Evolutionary conservation across 2,888 invertebrate species (phyloP).

Genomic region (Entomobrya proxima): DNA sequence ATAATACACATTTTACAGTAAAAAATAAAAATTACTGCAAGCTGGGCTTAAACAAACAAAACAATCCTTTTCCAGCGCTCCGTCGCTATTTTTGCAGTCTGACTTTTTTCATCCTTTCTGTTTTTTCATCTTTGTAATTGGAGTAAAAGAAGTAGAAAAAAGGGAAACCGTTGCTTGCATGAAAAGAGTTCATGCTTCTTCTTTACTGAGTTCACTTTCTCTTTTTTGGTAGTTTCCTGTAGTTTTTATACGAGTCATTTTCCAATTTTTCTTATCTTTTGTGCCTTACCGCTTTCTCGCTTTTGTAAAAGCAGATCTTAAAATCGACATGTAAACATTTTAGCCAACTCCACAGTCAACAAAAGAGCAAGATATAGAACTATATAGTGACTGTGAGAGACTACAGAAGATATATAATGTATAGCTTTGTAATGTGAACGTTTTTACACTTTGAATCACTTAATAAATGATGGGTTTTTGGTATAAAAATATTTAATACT

Average conservation of each 20-base stretch:
- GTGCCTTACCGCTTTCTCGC: background rate
- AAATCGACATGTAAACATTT: slow-evolving; percentile 51
- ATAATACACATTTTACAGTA: slow-evolving; percentile 29
- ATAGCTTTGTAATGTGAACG: no score
- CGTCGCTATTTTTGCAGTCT: background rate
- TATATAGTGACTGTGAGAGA: background rate
- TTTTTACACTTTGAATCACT: no score
- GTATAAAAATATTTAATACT: no score
- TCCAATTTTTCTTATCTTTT: background rate
- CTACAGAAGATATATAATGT: background rate
- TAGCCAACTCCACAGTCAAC: background rate
- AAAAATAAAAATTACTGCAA: background rate
- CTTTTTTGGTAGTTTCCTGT: background rate
- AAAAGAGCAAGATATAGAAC: background rate
- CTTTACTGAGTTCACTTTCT: background rate
- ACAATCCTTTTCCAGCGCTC: background rate
- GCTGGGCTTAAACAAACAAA: background rate
- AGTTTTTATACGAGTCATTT: background rate
- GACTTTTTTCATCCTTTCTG: background rate
- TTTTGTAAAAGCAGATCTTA: slow-evolving; percentile 20
- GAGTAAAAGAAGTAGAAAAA: slow-evolving; percentile 35
- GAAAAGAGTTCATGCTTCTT: slow-evolving; percentile 19
- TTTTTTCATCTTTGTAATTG: slow-evolving; percentile 43
- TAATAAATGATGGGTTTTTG: no score
- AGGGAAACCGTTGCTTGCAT: background rate